Conservation (phyloP, 2,888 invertebrate genomes). For the Rotaria magnacalcarata region DNA sequence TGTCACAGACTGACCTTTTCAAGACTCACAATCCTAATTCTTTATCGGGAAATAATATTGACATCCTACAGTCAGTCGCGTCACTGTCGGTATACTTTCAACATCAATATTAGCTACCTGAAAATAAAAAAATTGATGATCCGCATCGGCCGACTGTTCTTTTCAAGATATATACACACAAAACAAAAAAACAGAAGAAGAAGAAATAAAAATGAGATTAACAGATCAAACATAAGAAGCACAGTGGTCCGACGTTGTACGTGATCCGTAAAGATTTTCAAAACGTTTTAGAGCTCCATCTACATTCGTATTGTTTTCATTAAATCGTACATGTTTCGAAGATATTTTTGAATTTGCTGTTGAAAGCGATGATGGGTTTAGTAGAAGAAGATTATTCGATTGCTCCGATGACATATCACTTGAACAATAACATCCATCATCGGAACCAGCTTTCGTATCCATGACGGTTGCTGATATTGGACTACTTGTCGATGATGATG, state of each 20-base stretch:
- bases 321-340: conserved; percentile 15
- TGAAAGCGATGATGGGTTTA: conserved; percentile 19
- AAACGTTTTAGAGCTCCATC: conserved; percentile 32
- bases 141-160: conserved; percentile 14
- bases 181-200: neutral
- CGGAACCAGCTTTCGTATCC: neutral
- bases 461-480: neutral
- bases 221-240: conserved; percentile 33
- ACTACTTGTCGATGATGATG: neutral
- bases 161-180: neutral
- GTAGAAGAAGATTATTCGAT: conserved; percentile 24
- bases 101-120: conserved; percentile 3
- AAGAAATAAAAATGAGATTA: neutral
- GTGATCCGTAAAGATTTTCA: conserved; percentile 20
- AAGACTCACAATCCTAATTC: conserved; percentile 6
- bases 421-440: conserved; percentile 36
- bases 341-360: neutral
- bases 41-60: neutral
- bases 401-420: conserved; percentile 31
- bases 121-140: neutral
- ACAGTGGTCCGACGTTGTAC: neutral
- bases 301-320: neutral
- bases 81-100: neutral
- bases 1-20: conserved; percentile 18
- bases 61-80: neutral